phyloP scores from a whole-genome alignment of 1,140 invertebrate species.

The Papilio xuthus region DNA sequence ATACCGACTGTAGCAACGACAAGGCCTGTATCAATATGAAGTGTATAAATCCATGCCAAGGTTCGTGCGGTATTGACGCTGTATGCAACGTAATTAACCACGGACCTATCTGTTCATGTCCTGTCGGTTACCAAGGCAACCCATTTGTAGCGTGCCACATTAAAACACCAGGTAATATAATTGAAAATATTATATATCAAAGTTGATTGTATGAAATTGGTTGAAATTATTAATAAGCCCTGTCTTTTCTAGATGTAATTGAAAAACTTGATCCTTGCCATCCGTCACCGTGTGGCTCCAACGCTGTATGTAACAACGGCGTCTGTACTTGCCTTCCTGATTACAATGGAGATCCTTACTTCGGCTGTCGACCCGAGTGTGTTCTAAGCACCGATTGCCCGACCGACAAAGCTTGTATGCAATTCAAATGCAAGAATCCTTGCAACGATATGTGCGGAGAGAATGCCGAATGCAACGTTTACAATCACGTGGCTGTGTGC shows the following conservation, averaged over 20 bases:
- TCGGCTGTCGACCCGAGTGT: constrained; percentile 87
- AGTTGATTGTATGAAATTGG: background rate
- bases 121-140: constrained; percentile 87
- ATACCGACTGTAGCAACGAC: constrained; percentile 90
- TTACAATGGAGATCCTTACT: constrained; percentile 84
- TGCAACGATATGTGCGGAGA: constrained; percentile 87
- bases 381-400: constrained; percentile 86
- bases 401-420: constrained; percentile 84
- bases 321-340: constrained; percentile 86
- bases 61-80: constrained; percentile 90
- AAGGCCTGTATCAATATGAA: constrained; percentile 92
- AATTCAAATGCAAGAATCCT: constrained; percentile 88
- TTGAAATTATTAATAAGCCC: constrained; percentile 41
- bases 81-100: constrained; percentile 91
- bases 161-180: constrained; percentile 79
- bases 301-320: constrained; percentile 84
- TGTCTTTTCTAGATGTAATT: constrained; percentile 67
- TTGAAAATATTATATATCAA: background rate
- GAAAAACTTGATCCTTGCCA: constrained; percentile 82
- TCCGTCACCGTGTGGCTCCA: constrained; percentile 86
- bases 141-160: constrained; percentile 84
- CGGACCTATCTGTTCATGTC: constrained; percentile 88
- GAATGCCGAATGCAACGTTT: constrained; percentile 84
- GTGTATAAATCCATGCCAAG: constrained; percentile 92
- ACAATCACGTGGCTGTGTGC: constrained; percentile 86